Percentiles rank a stretch among this genome's conserved stretches.
phyloP scores from a whole-genome alignment of 1,140 invertebrate species.

The Bombus pyrosoma region DNA sequence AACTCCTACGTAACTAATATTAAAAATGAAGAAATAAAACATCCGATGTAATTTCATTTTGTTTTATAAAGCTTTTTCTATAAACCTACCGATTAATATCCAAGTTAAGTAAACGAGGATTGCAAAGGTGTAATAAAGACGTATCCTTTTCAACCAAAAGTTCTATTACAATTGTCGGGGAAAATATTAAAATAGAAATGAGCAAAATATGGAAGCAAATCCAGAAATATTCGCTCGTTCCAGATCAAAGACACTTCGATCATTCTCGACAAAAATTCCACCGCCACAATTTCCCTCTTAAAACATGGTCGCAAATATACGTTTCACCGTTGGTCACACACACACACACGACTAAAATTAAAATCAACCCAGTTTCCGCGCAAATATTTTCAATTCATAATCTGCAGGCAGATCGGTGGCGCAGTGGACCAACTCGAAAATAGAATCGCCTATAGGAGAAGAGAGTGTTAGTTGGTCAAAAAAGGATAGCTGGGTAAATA shows the following conservation, averaged over 20 bases:
- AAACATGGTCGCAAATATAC: not conserved
- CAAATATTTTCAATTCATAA: constrained; percentile 16
- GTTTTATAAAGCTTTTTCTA: no score
- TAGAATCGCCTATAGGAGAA: not conserved
- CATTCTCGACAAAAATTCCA: not conserved
- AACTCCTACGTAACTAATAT: no score
- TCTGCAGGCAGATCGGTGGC: no score
- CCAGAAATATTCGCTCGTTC: not conserved
- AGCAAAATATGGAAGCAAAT: not conserved
- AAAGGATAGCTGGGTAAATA: not conserved
- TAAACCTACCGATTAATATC: no score
- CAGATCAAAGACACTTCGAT: no score
- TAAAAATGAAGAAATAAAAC: no score
- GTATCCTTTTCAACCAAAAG: no score
- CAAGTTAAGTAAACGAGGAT: no score
- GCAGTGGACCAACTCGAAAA: not conserved
- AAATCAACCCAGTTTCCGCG: not conserved
- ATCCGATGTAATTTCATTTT: no score
- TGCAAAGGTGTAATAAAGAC: no score
- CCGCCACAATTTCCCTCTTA: no score
- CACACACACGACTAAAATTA: not conserved
- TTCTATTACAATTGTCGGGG: not conserved
- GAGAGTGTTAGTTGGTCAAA: no score
- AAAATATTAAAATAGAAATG: not conserved
- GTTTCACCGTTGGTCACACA: not conserved